A percentile compares a stretch with the other conserved stretches of the same genome.
Conservation (phyloP, 2,113 vertebrate genomes). For the Mirza zaza region DNA sequence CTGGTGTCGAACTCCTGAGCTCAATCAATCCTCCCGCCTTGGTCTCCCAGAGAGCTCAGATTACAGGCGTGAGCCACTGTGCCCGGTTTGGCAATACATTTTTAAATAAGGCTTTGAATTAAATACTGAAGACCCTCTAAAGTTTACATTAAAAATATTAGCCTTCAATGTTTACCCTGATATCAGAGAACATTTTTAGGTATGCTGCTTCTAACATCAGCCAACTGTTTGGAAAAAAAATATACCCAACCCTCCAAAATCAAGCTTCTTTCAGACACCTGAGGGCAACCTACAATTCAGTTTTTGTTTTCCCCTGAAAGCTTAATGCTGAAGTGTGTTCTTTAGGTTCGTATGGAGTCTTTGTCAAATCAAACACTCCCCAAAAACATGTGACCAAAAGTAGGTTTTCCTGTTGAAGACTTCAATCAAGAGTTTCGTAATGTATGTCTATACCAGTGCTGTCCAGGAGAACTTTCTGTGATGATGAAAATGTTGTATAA, state of each 20-base stretch:
- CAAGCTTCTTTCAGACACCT: background rate
- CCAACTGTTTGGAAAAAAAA: conserved; percentile 27
- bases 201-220: conserved; percentile 1
- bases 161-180: conserved; percentile 14
- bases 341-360: background rate
- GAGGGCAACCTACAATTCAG: background rate
- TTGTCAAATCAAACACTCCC: background rate
- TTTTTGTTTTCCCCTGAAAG: background rate
- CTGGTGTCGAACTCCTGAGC: no score
- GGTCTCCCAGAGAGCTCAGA: no score
- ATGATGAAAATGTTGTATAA: background rate
- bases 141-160: conserved; percentile 38
- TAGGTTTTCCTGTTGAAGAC: background rate
- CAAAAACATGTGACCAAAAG: background rate
- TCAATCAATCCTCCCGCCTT: no score
- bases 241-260: background rate
- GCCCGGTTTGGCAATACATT: background rate
- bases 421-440: background rate
- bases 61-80: no score
- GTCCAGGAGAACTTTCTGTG: background rate
- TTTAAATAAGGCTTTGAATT: conserved; percentile 5
- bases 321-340: background rate
- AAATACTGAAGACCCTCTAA: conserved; percentile 6
- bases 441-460: background rate
- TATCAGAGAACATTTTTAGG: background rate